phyloP scores from a whole-genome alignment of 2,797 vertebrate species.

The Sebastes minor region DNA sequence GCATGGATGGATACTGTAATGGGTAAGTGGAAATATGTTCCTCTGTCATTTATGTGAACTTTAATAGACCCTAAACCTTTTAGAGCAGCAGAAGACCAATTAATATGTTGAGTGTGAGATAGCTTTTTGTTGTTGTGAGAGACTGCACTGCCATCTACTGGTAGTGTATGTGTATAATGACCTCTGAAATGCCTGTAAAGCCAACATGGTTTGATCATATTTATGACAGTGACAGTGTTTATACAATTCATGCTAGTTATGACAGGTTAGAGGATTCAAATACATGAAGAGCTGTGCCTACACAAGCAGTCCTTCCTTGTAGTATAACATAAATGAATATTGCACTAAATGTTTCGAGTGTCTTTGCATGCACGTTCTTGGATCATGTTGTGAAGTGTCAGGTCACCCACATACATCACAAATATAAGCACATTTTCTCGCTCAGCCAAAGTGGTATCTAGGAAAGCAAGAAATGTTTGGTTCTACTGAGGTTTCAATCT shows the following conservation, averaged over 20 bases:
- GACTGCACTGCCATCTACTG: not conserved
- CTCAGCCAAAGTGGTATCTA: not conserved
- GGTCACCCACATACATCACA: not conserved
- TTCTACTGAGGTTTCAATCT: not conserved
- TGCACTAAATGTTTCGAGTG: not conserved
- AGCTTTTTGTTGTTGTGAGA: not conserved
- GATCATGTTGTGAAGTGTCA: not conserved
- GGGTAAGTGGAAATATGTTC: not conserved
- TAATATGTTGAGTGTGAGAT: no score
- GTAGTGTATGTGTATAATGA: not conserved
- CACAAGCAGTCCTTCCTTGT: no score
- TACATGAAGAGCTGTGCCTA: not conserved
- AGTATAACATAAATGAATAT: not conserved
- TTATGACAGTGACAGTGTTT: not conserved
- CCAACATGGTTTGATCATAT: not conserved
- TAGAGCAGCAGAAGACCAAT: not conserved
- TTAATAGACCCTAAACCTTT: not conserved
- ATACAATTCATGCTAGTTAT: not conserved
- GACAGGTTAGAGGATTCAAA: not conserved
- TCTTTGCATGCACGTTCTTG: not conserved
- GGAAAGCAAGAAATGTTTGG: not conserved
- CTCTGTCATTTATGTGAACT: not conserved
- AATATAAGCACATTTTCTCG: not conserved
- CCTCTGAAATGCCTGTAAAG: not conserved
- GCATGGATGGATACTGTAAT: not conserved